Conservation (phyloP, 2,113 vertebrate species). For the Colaptes auratus region DNA sequence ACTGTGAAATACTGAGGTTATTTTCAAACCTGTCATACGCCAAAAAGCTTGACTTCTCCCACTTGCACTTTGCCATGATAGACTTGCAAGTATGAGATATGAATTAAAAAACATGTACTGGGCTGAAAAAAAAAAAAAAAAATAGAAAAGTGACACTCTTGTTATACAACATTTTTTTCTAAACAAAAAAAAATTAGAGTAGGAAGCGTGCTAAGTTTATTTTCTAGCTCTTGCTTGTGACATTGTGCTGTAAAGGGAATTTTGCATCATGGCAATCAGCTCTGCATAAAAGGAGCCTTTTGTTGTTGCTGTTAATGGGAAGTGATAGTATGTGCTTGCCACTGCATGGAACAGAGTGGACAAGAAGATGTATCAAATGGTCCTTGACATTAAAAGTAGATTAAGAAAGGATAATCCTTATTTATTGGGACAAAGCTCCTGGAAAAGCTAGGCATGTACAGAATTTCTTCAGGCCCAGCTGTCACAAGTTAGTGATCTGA, state of each 20-base stretch:
- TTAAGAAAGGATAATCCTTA: not conserved
- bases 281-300: not conserved
- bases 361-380: not conserved
- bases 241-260: not conserved
- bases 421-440: not conserved
- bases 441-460: not conserved
- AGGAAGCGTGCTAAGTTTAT: not conserved
- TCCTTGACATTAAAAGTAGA: not conserved
- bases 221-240: not conserved
- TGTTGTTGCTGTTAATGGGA: not conserved
- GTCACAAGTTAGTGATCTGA: not conserved
- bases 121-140: not conserved
- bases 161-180: not conserved
- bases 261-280: not conserved
- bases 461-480: not conserved
- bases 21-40: conserved; percentile 39
- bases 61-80: not conserved
- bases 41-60: conserved; percentile 29
- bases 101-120: not conserved
- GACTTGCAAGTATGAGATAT: not conserved
- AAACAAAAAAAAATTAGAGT: not conserved
- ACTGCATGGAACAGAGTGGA: not conserved
- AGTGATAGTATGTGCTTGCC: not conserved
- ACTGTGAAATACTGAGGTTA: conserved; percentile 35
- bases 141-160: not conserved